A percentile compares a stretch with the other conserved stretches of the same genome.
These are phyloP conservation scores for Sphaeridia pumilis DNA, from an alignment of 2,888 invertebrate genomes.

Conservation along the genomic window DNA sequence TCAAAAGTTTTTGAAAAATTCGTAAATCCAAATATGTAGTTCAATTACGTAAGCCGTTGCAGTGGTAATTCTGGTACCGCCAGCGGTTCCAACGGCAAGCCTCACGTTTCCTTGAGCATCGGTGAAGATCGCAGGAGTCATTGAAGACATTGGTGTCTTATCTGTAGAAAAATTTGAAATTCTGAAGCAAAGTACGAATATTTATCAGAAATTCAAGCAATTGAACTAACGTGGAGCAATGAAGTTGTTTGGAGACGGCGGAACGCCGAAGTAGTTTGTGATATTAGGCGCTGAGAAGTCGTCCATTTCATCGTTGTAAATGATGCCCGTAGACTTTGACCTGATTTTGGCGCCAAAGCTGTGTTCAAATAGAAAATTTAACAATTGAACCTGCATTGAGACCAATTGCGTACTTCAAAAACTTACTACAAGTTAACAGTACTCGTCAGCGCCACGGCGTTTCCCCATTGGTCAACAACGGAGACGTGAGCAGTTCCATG, in stretches of 20 bases:
- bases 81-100: constrained; percentile 46
- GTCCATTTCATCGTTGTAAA: constrained; percentile 87
- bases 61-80: constrained; percentile 48
- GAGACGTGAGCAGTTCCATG: constrained; percentile 83
- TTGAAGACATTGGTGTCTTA: constrained; percentile 74
- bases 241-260: constrained; percentile 72
- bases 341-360: constrained; percentile 72
- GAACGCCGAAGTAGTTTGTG: constrained; percentile 56
- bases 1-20: not conserved
- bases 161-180: too few species aligned
- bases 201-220: too few species aligned
- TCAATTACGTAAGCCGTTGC: constrained; percentile 40
- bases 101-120: constrained; percentile 43
- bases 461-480: constrained; percentile 68
- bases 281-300: constrained; percentile 66
- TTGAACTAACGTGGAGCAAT: constrained; percentile 51
- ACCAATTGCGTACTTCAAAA: not conserved
- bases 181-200: too few species aligned
- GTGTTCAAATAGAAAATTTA: constrained; percentile 12
- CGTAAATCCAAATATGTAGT: too few species aligned
- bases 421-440: constrained; percentile 72
- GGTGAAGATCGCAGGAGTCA: constrained; percentile 68
- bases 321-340: constrained; percentile 65
- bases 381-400: too few species aligned
- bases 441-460: constrained; percentile 82